phyloP scores from a whole-genome alignment of 2,797 vertebrate species.

The Chaetodon trifasciatus region DNA sequence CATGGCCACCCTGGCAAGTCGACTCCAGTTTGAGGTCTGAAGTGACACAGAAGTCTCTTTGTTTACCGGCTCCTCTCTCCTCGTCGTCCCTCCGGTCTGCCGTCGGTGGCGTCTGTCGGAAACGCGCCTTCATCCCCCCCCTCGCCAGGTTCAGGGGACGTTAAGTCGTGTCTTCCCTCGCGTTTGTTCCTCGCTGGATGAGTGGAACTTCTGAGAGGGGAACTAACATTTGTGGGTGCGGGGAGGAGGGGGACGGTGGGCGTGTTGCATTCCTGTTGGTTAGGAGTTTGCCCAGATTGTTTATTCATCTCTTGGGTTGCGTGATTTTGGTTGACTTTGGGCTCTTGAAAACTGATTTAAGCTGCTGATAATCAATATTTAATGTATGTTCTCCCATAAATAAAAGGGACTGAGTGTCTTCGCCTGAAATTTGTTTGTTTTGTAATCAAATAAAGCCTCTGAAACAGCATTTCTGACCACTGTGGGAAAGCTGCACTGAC shows the following conservation, averaged over 20 bases:
- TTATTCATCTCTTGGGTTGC: conserved; percentile 14
- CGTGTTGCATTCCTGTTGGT: conserved; percentile 45
- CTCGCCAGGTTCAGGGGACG: neutral
- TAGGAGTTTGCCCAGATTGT: conserved; percentile 22
- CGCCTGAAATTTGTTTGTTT: neutral
- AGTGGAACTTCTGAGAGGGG: conserved; percentile 42
- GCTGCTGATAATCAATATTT: conserved; percentile 34
- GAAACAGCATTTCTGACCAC: neutral
- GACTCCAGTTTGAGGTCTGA: conserved; percentile 51
- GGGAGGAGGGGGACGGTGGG: conserved; percentile 25
- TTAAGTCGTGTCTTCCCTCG: conserved; percentile 11
- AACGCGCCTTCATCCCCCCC: conserved; percentile 26
- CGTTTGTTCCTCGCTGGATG: neutral
- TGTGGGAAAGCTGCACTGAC: neutral
- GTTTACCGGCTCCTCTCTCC: conserved; percentile 34
- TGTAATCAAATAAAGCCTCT: neutral
- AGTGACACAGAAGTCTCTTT: conserved; percentile 65
- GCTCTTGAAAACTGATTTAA: conserved; percentile 39
- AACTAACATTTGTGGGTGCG: conserved; percentile 29
- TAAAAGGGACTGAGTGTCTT: neutral
- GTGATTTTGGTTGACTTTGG: conserved; percentile 9
- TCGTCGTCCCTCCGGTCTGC: conserved; percentile 13
- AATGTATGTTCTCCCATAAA: neutral
- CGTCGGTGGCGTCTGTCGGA: conserved; percentile 23
- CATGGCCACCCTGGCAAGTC: conserved; percentile 42